Evolutionary conservation across 2,113 vertebrate species (phyloP).

Genomic region (Percopsis transmontana): DNA sequence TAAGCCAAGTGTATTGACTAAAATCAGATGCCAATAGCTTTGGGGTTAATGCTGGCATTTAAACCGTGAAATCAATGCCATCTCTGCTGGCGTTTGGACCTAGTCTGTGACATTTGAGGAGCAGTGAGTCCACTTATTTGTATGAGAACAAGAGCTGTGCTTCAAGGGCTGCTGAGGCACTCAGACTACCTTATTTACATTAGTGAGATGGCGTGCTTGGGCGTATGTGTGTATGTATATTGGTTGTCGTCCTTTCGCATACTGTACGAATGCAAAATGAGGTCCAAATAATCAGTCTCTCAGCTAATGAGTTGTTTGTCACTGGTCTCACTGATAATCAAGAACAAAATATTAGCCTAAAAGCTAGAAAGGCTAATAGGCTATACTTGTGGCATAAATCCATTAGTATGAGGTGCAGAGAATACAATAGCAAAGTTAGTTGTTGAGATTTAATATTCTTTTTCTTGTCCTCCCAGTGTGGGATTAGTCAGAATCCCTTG

Average conservation of each 20-base stretch:
- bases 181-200: slow-evolving; percentile 7
- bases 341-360: not conserved
- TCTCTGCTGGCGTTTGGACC: not conserved
- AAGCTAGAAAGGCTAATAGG: not conserved
- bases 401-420: not conserved
- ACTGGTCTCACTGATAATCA: not conserved
- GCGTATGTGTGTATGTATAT: not conserved
- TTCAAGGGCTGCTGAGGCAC: not conserved
- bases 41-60: slow-evolving; percentile 4
- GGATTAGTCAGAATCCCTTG: not conserved
- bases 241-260: not conserved
- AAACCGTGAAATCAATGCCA: slow-evolving; percentile 11
- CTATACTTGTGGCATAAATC: too few relatives aligned
- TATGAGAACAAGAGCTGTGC: not conserved
- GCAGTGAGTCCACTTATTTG: not conserved
- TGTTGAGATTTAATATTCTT: not conserved
- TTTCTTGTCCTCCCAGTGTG: not conserved
- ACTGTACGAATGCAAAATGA: not conserved
- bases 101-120: slow-evolving; percentile 6
- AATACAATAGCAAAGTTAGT: not conserved
- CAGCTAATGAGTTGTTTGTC: not conserved
- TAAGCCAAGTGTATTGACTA: not conserved
- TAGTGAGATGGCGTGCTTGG: not conserved
- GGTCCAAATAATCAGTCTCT: not conserved
- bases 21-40: not conserved